These are phyloP conservation scores for Agrotis exclamationis DNA, from an alignment of 2,888 invertebrate genomes.

Conservation along the genomic window DNA sequence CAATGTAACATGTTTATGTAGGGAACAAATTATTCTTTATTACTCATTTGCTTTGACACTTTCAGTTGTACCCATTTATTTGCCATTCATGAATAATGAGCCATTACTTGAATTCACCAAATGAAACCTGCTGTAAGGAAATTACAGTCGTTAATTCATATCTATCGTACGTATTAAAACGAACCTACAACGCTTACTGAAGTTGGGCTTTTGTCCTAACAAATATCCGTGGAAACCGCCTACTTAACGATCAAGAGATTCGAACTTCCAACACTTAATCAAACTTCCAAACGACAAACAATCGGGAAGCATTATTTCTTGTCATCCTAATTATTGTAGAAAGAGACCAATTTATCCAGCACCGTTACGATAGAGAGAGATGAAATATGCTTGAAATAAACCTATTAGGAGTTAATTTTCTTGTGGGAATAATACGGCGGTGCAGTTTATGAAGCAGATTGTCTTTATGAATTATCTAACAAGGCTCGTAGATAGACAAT, in stretches of 20 bases:
- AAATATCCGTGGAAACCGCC: conserved; percentile 52
- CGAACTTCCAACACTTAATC: conserved; percentile 66
- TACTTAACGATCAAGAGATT: conserved; percentile 59
- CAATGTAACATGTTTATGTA: conserved; percentile 12
- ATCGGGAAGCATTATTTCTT: conserved; percentile 67
- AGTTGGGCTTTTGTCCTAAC: conserved; percentile 42
- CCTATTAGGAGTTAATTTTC: conserved; percentile 67
- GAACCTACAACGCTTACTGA: conserved; percentile 5
- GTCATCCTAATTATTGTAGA: conserved; percentile 68
- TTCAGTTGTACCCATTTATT: background rate
- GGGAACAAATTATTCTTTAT: conserved; percentile 7
- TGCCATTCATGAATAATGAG: background rate
- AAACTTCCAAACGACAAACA: conserved; percentile 71
- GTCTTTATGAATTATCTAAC: conserved; percentile 38
- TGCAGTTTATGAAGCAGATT: conserved; percentile 48
- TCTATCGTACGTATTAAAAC: conserved; percentile 22
- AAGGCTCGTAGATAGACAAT: conserved; percentile 10
- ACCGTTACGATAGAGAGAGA: conserved; percentile 42
- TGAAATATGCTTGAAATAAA: conserved; percentile 60
- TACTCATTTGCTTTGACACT: background rate
- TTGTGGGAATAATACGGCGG: conserved; percentile 49
- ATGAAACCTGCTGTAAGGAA: conserved; percentile 6
- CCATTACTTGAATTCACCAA: background rate
- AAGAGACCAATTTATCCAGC: conserved; percentile 51
- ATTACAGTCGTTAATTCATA: conserved; percentile 18